phyloP scores from a whole-genome alignment of 2,113 vertebrate genomes.

The Etia nguti region DNA sequence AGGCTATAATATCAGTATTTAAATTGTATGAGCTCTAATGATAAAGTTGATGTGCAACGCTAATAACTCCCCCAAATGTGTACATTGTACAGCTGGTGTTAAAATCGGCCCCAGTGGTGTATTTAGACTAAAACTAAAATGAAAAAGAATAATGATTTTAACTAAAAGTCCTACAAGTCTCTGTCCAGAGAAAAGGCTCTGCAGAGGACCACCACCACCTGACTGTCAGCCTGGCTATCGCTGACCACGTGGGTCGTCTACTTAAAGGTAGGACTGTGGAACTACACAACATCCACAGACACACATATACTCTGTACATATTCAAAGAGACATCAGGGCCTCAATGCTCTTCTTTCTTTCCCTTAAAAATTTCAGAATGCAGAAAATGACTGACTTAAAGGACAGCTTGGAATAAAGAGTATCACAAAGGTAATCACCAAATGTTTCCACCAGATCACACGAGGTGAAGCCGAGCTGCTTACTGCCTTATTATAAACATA shows the following conservation, averaged over 20 bases:
- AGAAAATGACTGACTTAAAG: not conserved
- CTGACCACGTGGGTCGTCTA: conserved; percentile 93
- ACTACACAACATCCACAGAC: not conserved
- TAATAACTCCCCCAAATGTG: not conserved
- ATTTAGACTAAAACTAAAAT: not conserved
- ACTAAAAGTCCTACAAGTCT: conserved; percentile 71
- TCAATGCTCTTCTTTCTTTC: not conserved
- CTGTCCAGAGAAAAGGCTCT: conserved; percentile 92
- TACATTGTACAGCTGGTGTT: not conserved
- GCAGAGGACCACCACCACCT: conserved; percentile 97
- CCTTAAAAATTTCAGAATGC: not conserved
- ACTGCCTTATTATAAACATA: not conserved
- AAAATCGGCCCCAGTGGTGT: not conserved
- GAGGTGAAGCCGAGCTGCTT: not conserved
- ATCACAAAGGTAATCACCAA: not conserved
- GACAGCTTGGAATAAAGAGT: not conserved
- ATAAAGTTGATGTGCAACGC: not conserved
- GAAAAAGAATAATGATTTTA: not conserved
- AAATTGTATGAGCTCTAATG: too few relatives aligned
- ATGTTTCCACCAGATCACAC: not conserved
- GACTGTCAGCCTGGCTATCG: conserved; percentile 93
- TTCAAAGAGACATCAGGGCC: not conserved
- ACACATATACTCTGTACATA: not conserved
- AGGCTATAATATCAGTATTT: too few relatives aligned
- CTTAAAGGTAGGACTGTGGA: conserved; percentile 79